Evolutionary conservation across 2,797 vertebrate species (phyloP).

Genomic region (Semaprochilodus insignis): DNA sequence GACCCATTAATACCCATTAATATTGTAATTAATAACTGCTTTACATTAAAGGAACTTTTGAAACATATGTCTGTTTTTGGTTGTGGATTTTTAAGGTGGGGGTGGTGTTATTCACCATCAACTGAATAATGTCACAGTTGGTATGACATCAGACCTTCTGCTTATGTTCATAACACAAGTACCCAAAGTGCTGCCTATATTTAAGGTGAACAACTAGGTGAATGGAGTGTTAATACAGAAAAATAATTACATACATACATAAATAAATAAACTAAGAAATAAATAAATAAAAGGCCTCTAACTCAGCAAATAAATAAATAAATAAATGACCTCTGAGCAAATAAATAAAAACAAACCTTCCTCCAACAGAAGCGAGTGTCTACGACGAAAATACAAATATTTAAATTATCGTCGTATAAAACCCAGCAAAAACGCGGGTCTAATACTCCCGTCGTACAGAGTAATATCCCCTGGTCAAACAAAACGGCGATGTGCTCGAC

Average conservation of each 20-base stretch:
- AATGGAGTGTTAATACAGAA: background rate
- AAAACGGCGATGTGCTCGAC: background rate
- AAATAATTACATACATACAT: too few relatives aligned
- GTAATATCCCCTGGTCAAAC: slow-evolving; percentile 6
- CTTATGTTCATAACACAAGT: background rate
- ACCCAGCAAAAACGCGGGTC: background rate
- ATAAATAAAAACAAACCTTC: too few relatives aligned
- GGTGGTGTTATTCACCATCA: background rate
- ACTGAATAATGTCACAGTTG: background rate
- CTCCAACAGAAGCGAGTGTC: background rate
- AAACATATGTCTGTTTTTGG: background rate
- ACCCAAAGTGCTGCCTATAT: background rate
- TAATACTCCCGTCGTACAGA: background rate
- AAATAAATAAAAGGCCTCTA: too few relatives aligned
- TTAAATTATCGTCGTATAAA: too few relatives aligned
- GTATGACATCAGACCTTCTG: background rate
- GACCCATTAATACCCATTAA: background rate
- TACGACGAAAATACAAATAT: background rate
- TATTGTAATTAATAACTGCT: background rate
- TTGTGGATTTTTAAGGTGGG: background rate
- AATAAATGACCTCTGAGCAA: too few relatives aligned
- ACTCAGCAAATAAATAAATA: too few relatives aligned
- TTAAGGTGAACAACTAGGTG: background rate
- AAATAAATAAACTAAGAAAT: too few relatives aligned
- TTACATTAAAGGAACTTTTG: background rate